Evolutionary conservation across 2,888 invertebrate species (phyloP).

Genomic region (Acleris holmiana): DNA sequence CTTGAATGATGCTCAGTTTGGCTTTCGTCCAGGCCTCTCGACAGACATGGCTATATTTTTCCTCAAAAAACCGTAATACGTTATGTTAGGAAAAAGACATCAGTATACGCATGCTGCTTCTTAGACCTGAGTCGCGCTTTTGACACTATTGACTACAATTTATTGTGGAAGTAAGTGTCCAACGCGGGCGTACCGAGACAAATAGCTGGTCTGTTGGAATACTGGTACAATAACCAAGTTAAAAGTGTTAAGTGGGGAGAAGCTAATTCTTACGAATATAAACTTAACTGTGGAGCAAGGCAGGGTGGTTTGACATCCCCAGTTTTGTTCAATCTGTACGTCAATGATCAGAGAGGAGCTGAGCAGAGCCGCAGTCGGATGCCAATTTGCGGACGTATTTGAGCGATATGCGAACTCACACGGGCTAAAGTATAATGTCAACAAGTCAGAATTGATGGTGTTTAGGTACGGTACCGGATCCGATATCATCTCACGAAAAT

Average conservation of each 20-base stretch:
- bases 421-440: too few relatives aligned
- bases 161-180: background rate
- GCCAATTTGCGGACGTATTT: background rate
- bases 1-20: slow-evolving; percentile 17
- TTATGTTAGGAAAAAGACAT: slow-evolving; percentile 16
- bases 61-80: slow-evolving; percentile 13
- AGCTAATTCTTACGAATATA: slow-evolving; percentile 11
- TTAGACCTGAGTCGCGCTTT: slow-evolving; percentile 10
- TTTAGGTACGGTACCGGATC: too few relatives aligned
- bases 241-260: slow-evolving; percentile 1
- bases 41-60: background rate
- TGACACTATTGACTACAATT: too few relatives aligned
- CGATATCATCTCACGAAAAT: too few relatives aligned
- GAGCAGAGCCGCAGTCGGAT: background rate
- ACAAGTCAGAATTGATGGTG: too few relatives aligned
- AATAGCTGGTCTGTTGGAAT: background rate
- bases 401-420: too few relatives aligned
- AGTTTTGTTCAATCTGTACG: slow-evolving; percentile 10
- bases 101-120: slow-evolving; percentile 26
- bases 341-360: slow-evolving; percentile 6
- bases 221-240: slow-evolving; percentile 8
- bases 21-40: slow-evolving; percentile 13
- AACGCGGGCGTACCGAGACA: slow-evolving; percentile 14
- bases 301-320: slow-evolving; percentile 28
- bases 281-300: slow-evolving; percentile 23